phyloP scores from a whole-genome alignment of 2,888 invertebrate genomes.

The Harpalus rubripes region DNA sequence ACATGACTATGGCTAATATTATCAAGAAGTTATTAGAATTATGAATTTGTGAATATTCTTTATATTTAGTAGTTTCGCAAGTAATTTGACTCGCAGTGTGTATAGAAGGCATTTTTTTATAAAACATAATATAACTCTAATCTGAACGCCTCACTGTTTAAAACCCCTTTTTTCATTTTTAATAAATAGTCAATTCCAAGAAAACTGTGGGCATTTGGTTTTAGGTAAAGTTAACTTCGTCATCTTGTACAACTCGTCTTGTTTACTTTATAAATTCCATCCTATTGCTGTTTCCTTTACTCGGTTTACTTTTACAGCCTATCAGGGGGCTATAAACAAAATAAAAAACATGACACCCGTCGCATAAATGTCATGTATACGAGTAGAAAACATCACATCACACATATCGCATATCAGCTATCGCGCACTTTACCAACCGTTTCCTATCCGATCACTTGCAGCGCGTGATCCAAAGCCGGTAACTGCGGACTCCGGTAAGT shows the following conservation, averaged over 20 bases:
- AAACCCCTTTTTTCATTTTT: too few relatives aligned
- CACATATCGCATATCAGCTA: conserved; percentile 9
- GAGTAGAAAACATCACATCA: conserved; percentile 35
- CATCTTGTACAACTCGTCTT: neutral
- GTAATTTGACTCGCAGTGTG: too few relatives aligned
- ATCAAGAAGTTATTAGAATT: too few relatives aligned
- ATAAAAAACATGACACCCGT: conserved; percentile 33
- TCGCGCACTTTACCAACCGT: conserved; percentile 12
- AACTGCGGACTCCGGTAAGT: conserved; percentile 32
- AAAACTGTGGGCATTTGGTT: too few relatives aligned
- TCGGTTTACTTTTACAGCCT: neutral
- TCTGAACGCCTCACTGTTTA: too few relatives aligned
- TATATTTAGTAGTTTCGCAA: too few relatives aligned
- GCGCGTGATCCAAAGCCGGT: neutral
- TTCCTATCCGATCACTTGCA: conserved; percentile 26
- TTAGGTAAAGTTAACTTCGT: too few relatives aligned
- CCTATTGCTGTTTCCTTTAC: neutral
- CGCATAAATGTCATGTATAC: conserved; percentile 48
- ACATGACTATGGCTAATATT: too few relatives aligned
- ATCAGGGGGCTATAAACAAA: conserved; percentile 23
- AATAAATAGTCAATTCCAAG: too few relatives aligned
- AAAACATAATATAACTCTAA: too few relatives aligned
- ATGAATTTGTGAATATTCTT: too few relatives aligned
- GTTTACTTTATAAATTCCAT: neutral
- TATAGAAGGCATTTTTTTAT: too few relatives aligned